Conservation (phyloP, 92 coral and sea anemone genomes). For the Porites lobata region DNA sequence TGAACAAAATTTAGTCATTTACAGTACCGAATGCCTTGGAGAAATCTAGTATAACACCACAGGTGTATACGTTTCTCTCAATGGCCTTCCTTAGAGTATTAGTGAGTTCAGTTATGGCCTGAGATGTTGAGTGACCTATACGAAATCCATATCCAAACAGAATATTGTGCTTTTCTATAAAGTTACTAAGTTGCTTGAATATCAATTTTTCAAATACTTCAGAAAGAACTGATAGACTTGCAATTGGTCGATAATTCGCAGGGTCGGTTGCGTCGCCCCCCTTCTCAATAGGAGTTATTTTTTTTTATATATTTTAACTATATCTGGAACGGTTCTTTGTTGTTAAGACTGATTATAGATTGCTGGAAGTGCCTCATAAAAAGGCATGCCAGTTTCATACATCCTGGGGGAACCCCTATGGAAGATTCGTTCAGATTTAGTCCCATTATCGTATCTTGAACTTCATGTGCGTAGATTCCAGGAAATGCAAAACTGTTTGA, state of each 20-base stretch:
- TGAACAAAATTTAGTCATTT: no score
- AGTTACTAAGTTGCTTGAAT: background rate
- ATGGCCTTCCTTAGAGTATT: background rate
- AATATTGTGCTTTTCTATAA: conserved; percentile 1
- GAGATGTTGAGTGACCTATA: background rate
- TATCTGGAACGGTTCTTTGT: conserved; percentile 6
- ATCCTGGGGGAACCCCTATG: background rate
- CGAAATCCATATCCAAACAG: conserved; percentile 15
- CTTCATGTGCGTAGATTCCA: background rate
- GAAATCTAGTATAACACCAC: background rate
- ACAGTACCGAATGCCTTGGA: no score
- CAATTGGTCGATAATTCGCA: background rate
- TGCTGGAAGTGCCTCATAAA: background rate
- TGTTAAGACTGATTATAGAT: background rate
- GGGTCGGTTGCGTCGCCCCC: background rate
- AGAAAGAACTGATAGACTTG: no score
- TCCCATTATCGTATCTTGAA: background rate
- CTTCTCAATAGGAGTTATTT: conserved; percentile 1
- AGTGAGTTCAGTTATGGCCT: background rate
- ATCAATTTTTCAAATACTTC: no score
- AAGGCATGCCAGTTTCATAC: background rate
- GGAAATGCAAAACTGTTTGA: background rate
- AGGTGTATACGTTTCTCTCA: background rate
- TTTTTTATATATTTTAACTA: background rate
- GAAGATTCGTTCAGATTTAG: background rate